Evolutionary conservation across 2,113 vertebrate species (phyloP).

Genomic region (Hypanus sabinus): DNA sequence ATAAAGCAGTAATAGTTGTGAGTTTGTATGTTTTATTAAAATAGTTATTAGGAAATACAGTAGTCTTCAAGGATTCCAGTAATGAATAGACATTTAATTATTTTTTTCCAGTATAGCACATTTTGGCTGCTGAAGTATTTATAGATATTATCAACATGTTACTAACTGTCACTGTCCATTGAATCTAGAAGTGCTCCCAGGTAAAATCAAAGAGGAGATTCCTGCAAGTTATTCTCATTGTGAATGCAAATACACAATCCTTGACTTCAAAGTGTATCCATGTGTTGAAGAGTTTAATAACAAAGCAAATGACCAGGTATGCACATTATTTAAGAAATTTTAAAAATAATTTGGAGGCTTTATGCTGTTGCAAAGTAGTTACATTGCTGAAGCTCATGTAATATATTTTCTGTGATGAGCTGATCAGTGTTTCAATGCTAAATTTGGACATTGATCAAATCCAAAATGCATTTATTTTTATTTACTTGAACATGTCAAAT

Average conservation of each 20-base stretch:
- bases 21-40: background rate
- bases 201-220: constrained; percentile 51
- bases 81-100: background rate
- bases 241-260: constrained; percentile 1
- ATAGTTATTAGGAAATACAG: background rate
- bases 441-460: background rate
- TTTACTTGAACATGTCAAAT: background rate
- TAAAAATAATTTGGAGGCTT: background rate
- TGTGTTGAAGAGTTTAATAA: background rate
- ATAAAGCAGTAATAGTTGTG: background rate
- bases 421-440: background rate
- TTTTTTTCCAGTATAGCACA: background rate
- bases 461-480: constrained; percentile 9
- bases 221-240: constrained; percentile 7
- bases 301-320: constrained; percentile 1
- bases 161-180: background rate
- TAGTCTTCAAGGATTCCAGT: background rate
- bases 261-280: background rate
- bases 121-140: background rate
- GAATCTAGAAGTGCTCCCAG: constrained; percentile 54
- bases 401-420: background rate
- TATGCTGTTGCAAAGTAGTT: background rate
- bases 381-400: background rate
- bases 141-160: background rate
- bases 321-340: background rate